Evolutionary conservation across 2,113 vertebrate species (phyloP).

Genomic region (Limanda limanda): DNA sequence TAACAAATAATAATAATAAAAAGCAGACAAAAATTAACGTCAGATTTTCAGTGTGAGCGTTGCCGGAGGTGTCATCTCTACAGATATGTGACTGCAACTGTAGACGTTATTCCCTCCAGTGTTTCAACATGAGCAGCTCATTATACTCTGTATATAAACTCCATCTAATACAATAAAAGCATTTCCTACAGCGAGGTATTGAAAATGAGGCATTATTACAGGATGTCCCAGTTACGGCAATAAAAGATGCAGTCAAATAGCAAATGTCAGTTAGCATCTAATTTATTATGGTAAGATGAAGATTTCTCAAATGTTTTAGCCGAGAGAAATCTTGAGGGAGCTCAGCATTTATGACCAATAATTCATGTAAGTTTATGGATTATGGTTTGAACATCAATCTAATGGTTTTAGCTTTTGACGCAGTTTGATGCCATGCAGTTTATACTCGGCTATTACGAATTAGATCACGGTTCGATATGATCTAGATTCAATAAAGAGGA

Average conservation of each 20-base stretch:
- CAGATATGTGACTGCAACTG: constrained; percentile 1
- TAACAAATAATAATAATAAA: constrained; percentile 11
- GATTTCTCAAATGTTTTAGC: neutral
- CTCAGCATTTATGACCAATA: neutral
- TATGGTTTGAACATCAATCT: no score
- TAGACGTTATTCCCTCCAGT: neutral
- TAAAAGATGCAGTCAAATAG: no score
- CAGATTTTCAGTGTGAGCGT: neutral
- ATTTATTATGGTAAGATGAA: neutral
- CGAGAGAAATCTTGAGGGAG: no score
- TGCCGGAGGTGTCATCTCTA: neutral
- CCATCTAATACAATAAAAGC: neutral
- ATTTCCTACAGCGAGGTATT: no score
- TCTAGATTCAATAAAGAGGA: neutral
- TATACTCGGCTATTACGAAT: no score
- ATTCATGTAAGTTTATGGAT: no score
- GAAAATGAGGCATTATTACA: no score
- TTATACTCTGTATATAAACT: neutral
- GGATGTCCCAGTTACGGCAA: no score
- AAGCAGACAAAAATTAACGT: constrained; percentile 1
- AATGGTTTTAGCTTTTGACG: no score
- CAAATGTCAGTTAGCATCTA: no score
- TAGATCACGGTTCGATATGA: neutral
- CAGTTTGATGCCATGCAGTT: no score
- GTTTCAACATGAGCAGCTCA: neutral